Base-by-base conservation (phyloP, 2,888 invertebrate genomes). In the Sesia bembeciformis region DNA sequence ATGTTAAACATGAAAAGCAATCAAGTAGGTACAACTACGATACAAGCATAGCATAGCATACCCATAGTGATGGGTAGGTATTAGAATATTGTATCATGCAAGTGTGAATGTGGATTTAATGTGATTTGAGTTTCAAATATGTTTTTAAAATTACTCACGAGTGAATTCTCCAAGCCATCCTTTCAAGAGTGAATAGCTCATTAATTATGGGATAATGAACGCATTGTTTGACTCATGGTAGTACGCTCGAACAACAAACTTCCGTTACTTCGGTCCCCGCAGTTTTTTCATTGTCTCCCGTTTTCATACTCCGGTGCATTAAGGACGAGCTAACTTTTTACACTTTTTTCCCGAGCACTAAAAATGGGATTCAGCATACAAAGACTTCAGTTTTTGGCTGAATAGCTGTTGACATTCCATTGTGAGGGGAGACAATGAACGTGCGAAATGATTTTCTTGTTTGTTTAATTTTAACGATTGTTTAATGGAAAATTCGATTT, bases 121-220 rank as follows among this genome's bases (percentile, higher is more conserved):
- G 23, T 23, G 23, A 23, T 23, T 23, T 23, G 23, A 1, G 23
- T 23, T 23, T 23, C 23, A 23, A 23, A 23, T 23, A 23, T 23
- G 23, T 2, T 1, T 23, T 23, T 23, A 23, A 23, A 23, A 23
- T 23, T 23, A 23, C 23, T 23, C 2, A 23, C 23, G 23, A 23
- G 23, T 23, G 23, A 23, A 23, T 23, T 23, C 23, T 23, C 46
- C 23, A 46, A 46, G 46, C 50, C 50, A 50, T 23, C n/a, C n/a
- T n/a, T 23, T 23, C 23, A 23, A 23, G 23, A 23, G 23, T 23
- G 50, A 39, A 38, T 50, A 50, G 57, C 60, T 66, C 68, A 65
- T 71, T 72, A 69, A 63, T 72, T 70, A 72, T 70, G 62, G 64
- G 63, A 68, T 74, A 74, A 74, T 68, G 66, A 70, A 63, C 52